A percentile compares a stretch with the other conserved stretches of the same genome.
Conservation (phyloP, 1,140 invertebrate genomes). For the Prorops nasuta region DNA sequence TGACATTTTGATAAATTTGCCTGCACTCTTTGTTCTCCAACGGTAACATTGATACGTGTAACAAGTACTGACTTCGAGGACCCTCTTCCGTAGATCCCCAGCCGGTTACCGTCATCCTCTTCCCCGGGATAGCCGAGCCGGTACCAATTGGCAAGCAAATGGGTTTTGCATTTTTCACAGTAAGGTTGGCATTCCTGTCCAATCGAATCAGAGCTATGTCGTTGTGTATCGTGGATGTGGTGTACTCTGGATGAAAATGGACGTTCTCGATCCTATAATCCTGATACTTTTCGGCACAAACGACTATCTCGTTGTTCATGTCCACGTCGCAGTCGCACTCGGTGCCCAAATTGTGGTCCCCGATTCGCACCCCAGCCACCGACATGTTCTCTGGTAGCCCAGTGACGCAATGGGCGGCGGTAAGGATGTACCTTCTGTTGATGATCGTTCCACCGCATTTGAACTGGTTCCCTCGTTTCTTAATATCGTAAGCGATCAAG, state of each 20-base stretch:
- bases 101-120: conserved; percentile 52
- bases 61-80: conserved; percentile 39
- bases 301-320: conserved; percentile 28
- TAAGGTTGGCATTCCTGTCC: conserved; percentile 46
- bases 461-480: conserved; percentile 49
- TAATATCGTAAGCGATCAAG: conserved; percentile 53
- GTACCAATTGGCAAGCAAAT: conserved; percentile 57
- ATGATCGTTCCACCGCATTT: conserved; percentile 66
- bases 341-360: conserved; percentile 50
- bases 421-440: conserved; percentile 62
- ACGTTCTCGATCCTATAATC: conserved; percentile 57
- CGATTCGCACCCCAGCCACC: conserved; percentile 9
- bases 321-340: conserved; percentile 59
- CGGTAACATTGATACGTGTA: conserved; percentile 40
- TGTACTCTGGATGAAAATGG: conserved; percentile 58
- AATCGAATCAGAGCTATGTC: conserved; percentile 64
- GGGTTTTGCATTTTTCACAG: conserved; percentile 50
- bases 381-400: conserved; percentile 24
- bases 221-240: conserved; percentile 46
- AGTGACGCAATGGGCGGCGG: conserved; percentile 66
- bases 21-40: conserved; percentile 47
- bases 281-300: conserved; percentile 58
- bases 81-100: conserved; percentile 56
- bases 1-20: conserved; percentile 37
- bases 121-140: conserved; percentile 31